A percentile compares a stretch with the other conserved stretches of the same genome.
phyloP scores from a whole-genome alignment of 2,113 vertebrate species.

The Cyprinodon brontotheroides region DNA sequence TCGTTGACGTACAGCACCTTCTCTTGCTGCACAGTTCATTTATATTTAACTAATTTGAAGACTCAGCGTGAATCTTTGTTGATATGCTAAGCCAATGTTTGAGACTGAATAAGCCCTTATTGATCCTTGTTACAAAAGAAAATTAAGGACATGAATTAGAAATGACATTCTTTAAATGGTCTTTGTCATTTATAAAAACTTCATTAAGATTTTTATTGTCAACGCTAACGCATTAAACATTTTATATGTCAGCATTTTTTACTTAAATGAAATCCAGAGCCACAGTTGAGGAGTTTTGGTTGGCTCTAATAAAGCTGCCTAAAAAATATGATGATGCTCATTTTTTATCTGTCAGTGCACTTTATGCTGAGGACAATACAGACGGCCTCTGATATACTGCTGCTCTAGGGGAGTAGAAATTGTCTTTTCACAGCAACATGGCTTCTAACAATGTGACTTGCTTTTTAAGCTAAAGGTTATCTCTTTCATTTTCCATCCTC shows the following conservation, averaged over 20 bases:
- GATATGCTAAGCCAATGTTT: slow-evolving; percentile 22
- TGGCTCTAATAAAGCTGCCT: slow-evolving; percentile 32
- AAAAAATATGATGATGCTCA: slow-evolving; percentile 31
- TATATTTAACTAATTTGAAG: slow-evolving; percentile 20
- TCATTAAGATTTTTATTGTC: slow-evolving; percentile 30
- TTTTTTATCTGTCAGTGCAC: slow-evolving; percentile 37
- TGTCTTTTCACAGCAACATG: slow-evolving; percentile 21
- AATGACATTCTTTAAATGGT: slow-evolving; percentile 47
- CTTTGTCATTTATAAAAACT: slow-evolving; percentile 32
- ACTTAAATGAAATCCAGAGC: slow-evolving; percentile 21
- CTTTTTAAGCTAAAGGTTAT: slow-evolving; percentile 43
- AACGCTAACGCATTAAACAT: slow-evolving; percentile 17
- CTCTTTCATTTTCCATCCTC: slow-evolving; percentile 33
- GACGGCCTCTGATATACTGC: slow-evolving; percentile 7
- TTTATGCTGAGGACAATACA: slow-evolving; percentile 49
- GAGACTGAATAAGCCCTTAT: slow-evolving; percentile 35
- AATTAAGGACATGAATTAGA: slow-evolving; percentile 41
- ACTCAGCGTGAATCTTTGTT: slow-evolving; percentile 28
- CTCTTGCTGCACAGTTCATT: slow-evolving; percentile 4
- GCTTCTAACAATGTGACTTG: slow-evolving; percentile 32
- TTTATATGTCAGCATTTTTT: slow-evolving; percentile 38
- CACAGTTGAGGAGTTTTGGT: slow-evolving; percentile 21
- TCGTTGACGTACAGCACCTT: slow-evolving; percentile 5
- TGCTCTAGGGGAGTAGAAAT: slow-evolving; percentile 34
- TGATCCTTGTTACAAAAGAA: slow-evolving; percentile 42